A percentile compares a stretch with the other conserved stretches of the same genome.
Evolutionary conservation across 2,888 invertebrate species (phyloP).

Genomic region (Cataglyphis rosenhaueri): DNA sequence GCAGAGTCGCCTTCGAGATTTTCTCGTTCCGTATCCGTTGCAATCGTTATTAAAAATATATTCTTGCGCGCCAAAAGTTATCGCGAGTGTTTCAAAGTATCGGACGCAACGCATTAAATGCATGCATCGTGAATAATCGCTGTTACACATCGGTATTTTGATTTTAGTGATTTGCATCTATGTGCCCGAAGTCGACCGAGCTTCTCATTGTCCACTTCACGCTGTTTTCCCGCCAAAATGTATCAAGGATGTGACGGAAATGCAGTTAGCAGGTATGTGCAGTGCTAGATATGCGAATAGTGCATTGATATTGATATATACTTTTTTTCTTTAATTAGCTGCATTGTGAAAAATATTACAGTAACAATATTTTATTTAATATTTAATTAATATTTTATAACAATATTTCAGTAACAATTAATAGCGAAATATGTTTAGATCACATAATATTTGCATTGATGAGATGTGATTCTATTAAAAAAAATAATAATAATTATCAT

Average conservation of each 20-base stretch:
- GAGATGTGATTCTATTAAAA: not conserved
- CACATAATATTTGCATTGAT: not conserved
- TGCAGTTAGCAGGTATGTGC: not conserved
- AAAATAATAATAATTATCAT: not conserved
- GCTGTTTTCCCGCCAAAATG: not conserved
- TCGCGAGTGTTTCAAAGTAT: not conserved
- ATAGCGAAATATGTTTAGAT: not conserved
- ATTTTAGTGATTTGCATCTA: not conserved
- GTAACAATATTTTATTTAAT: not conserved
- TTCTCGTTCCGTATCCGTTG: not conserved
- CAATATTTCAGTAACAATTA: not conserved
- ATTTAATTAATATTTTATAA: too few relatives aligned
- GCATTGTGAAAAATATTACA: not conserved
- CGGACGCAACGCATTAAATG: not conserved
- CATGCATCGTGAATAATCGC: not conserved
- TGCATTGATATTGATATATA: not conserved
- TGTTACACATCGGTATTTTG: not conserved
- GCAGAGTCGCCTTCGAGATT: not conserved
- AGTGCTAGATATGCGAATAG: not conserved
- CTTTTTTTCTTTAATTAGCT: not conserved
- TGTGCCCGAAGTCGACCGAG: not conserved
- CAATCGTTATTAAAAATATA: not conserved
- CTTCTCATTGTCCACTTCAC: not conserved
- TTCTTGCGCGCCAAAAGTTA: not conserved
- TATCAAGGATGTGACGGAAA: too few relatives aligned